Evolutionary conservation across 2,888 invertebrate species (phyloP), one percentile per base, ranked within the genome.

Genomic region (Acleris holmiana): DNA sequence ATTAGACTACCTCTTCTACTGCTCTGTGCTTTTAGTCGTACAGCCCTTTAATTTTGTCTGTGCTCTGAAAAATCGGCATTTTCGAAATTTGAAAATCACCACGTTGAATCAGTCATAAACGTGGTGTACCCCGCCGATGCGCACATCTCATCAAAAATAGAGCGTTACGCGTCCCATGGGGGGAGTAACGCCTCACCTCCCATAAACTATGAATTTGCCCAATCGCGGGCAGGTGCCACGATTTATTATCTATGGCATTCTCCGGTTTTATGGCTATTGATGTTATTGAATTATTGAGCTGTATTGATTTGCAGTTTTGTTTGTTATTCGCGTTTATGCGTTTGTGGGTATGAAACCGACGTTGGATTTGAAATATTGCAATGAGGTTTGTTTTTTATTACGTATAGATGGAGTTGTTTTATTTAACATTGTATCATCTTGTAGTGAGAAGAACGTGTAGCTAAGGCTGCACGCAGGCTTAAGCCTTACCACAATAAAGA

Each of bases 161-260:
- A 90, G 73, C 69, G 73, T 21, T 21, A 53, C 53, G 8, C 5
- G 4, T 40, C 40, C 53, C 53, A 17, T 19, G 19, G 19, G 53
- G 53, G 40, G 19, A 21, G 53, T 23, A 76, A 72, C 77, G 76
- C 78, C 76, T 82, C 72, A 86, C 74, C 86, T 74, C 53, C 47
- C 87, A 89, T 91, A 89, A 91, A 90, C 83, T 89, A 89, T 87
- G 87, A 85, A 89, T 89, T 83, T 79, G 73, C 77, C 82, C 85
- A 86, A 85, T 86, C 87, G 85, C 83, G 84, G 88, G 85, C 88
- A 88, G 90, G 89, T 89, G 88, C 85, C 84, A 86, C 86, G 89
- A 90, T 90, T 89, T 91, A 89, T 87, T 83, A 83, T 84, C 67
- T 69, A 72, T 76, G 79, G 80, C 51, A 60, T 21, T 66, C 48